Conservation (phyloP, 2,888 invertebrate genomes). For the Malacosoma neustria region DNA sequence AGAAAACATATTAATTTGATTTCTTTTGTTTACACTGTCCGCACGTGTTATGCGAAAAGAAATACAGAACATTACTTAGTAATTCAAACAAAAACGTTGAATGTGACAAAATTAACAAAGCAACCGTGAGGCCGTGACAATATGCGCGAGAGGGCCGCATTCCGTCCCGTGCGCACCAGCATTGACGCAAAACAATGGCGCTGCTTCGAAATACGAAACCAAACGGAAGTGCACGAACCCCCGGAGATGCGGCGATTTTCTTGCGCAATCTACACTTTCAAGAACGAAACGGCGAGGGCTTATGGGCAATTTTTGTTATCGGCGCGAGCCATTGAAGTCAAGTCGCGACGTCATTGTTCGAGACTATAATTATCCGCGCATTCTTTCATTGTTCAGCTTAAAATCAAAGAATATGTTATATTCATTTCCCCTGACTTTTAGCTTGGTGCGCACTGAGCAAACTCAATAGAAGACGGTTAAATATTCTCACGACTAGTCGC, state of each 20-base stretch:
- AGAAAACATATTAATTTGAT: too few relatives aligned
- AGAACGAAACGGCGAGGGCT: slow-evolving; percentile 42
- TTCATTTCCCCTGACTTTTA: slow-evolving; percentile 66
- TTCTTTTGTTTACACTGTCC: slow-evolving; percentile 1
- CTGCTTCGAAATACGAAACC: slow-evolving; percentile 53
- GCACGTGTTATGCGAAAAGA: slow-evolving; percentile 9
- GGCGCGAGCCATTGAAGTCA: slow-evolving; percentile 58
- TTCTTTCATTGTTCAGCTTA: slow-evolving; percentile 57
- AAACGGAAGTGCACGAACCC: slow-evolving; percentile 68
- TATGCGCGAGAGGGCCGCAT: slow-evolving; percentile 12
- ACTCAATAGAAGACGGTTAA: slow-evolving; percentile 65
- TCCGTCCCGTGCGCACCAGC: slow-evolving; percentile 19
- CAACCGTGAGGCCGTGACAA: slow-evolving; percentile 19
- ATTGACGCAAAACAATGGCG: slow-evolving; percentile 51
- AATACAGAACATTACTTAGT: too few relatives aligned
- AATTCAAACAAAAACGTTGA: slow-evolving; percentile 13
- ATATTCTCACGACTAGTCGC: slow-evolving; percentile 64
- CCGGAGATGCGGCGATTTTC: slow-evolving; percentile 61
- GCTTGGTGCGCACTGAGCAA: slow-evolving; percentile 54
- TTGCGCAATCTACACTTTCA: slow-evolving; percentile 45
- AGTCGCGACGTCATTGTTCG: slow-evolving; percentile 61
- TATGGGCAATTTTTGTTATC: slow-evolving; percentile 52
- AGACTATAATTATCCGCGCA: slow-evolving; percentile 62
- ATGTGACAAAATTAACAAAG: slow-evolving; percentile 18
- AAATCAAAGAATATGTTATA: slow-evolving; percentile 70